Evolutionary conservation across 2,797 vertebrate species (phyloP), one percentile per base, ranked within the genome.

Genomic region (Rhadinocentrus ornatus): DNA sequence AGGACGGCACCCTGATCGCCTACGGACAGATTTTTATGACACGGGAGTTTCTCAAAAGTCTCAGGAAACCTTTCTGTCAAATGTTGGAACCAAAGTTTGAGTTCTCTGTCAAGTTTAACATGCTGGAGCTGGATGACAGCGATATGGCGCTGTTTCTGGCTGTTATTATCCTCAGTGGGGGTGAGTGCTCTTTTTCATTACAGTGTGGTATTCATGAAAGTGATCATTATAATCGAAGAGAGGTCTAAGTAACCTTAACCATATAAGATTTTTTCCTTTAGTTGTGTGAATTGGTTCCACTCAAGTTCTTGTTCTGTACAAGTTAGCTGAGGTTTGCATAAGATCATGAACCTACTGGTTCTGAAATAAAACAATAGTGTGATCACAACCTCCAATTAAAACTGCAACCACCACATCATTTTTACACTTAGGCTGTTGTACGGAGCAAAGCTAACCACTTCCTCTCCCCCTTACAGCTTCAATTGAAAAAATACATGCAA

Each of bases 21-120:
- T 96, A 99, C 0, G 98, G 98, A 74, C 96, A 99, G 88, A 97
- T 97, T 68, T 99, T 99, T 94, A 99, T 99, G 97, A 99, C 98
- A 0, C 93, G 98, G 41, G 98, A 99, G 88, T 99, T 99, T 88
- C 94, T 99, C 80, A 99, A 99, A 92, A 99, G 97, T 84, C 94
- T 99, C 75, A 94, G 97, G 59, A 98, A 97, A 92, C 98, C 98
- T 68, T 99, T 98, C 81, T 89, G 95, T 89, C 96, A 98, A 89
- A 97, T 99, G 96, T 94, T 99, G 97, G 98, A 99, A 77, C 98
- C 98, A 75, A 99, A 99, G 91, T 99, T 99, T 76, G 97, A 99
- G 88, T 99, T 99, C 87, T 97, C 97, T 29, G 95, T 99, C 86
- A 97, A 97, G 92, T 99, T 99, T 94, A 99, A 99, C 93, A 96